These are phyloP conservation scores for Pagrus major DNA, from an alignment of 2,113 vertebrate species.

Conservation along the genomic window DNA sequence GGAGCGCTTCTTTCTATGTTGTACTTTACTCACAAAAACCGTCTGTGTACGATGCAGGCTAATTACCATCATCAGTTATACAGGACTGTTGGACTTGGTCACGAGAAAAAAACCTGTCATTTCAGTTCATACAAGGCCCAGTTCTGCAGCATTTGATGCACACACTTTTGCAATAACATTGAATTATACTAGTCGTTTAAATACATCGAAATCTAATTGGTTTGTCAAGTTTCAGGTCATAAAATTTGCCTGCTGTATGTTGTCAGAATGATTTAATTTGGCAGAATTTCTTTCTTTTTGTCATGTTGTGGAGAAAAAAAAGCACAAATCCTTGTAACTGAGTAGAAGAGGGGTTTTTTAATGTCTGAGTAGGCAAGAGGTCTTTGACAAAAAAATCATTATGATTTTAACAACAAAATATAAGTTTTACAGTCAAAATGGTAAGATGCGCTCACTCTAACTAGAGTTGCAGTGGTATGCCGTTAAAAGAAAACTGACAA, in stretches of 20 bases:
- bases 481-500: too few species aligned
- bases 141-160: neutral
- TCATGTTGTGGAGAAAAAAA: neutral
- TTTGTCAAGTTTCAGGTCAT: neutral
- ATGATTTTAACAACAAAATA: neutral
- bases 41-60: neutral
- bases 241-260: neutral
- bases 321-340: neutral
- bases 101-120: neutral
- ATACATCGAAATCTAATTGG: neutral
- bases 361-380: too few species aligned
- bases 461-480: too few species aligned
- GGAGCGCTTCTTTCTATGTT: neutral
- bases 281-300: neutral
- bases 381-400: neutral
- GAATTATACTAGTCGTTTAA: neutral
- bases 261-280: neutral
- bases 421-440: neutral
- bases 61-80: constrained; percentile 9
- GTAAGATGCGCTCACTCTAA: neutral
- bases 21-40: neutral
- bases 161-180: neutral
- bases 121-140: neutral
- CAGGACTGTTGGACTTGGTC: neutral
- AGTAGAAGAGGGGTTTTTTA: neutral